Evolutionary conservation across 2,888 invertebrate genomes (phyloP), one percentile per base, ranked within the genome.

Genomic region (Chrysotoxum bicinctum): DNA sequence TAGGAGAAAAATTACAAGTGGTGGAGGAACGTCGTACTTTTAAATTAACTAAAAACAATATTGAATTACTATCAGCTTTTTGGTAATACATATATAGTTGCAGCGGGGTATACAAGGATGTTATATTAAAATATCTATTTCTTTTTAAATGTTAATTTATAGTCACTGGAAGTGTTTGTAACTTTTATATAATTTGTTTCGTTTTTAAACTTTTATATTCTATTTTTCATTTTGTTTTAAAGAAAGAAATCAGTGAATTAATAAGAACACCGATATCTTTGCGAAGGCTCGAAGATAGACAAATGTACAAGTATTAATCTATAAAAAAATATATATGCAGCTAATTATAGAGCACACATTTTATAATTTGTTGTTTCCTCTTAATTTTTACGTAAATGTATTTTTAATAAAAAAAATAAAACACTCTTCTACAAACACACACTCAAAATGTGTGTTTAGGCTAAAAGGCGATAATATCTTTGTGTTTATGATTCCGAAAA

Each of bases 401-500:
- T 70, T 74, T 37, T 64, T 70, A 69, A 45, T 80, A 75, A 80
- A 70, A 83, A 83, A 80, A 85, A 81, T 60, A 76, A 85, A 69
- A 81, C 74, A 76, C 72, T 69, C 81, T 77, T 77, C 64, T 76
- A 81, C 35, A 58, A 58, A 77, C 73, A 50, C 62, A 69, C 60
- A 80, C 72, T 21, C n/a, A 23, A 43, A 60, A 40, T 64, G 14
- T 64, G 74, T 76, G 73, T 72, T 75, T 69, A 73, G 50, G 73
- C 81, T 85, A 73, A 81, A 85, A 85, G 85, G 85, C 85, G 84
- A 66, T 85, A 85, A 85, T 81, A 81, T 85, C 76, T 85, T 50
- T 73, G 62, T 85, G 54, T 69, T 14, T 77, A 21, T 73, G 35
- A 58, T 40, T 30, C 64, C 45, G 45, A 76, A 48, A 83, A 79